These are phyloP conservation scores for Melanostigma gelatinosum DNA, from an alignment of 2,113 vertebrate species.

Conservation along the genomic window DNA sequence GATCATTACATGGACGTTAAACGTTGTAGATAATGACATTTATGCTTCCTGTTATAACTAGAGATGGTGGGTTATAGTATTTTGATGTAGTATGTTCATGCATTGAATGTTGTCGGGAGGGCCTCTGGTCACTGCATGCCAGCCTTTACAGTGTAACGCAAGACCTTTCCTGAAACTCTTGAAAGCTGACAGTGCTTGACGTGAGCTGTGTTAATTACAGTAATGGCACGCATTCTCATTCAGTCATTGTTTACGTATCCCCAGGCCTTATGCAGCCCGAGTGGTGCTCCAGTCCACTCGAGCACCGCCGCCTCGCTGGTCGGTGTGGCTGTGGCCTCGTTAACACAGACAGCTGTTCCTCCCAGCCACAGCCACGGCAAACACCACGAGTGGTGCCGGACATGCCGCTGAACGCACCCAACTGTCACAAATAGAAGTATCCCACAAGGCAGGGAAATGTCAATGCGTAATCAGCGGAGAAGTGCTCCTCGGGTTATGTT, in stretches of 20 bases:
- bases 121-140: constrained; percentile 61
- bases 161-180: constrained; percentile 75
- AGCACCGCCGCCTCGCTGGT: constrained; percentile 66
- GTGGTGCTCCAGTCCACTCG: constrained; percentile 63
- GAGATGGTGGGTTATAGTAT: constrained; percentile 17
- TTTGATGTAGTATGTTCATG: constrained; percentile 33
- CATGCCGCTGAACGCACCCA: constrained; percentile 64
- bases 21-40: constrained; percentile 6
- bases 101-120: constrained; percentile 41
- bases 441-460: constrained; percentile 73
- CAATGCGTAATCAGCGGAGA: constrained; percentile 76
- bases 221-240: constrained; percentile 84
- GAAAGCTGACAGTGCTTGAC: constrained; percentile 83
- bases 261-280: constrained; percentile 69
- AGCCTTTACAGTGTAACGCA: constrained; percentile 61
- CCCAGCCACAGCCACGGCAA: constrained; percentile 72
- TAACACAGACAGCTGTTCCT: constrained; percentile 85
- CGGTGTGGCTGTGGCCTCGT: constrained; percentile 71
- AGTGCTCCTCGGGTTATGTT: constrained; percentile 59
- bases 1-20: not conserved
- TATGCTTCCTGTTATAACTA: constrained; percentile 36
- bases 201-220: constrained; percentile 85
- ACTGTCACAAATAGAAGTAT: constrained; percentile 73
- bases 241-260: constrained; percentile 83
- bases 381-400: constrained; percentile 72